These are phyloP conservation scores for Conops quadrifasciatus DNA, from an alignment of 2,888 invertebrate genomes.

Conservation along the genomic window DNA sequence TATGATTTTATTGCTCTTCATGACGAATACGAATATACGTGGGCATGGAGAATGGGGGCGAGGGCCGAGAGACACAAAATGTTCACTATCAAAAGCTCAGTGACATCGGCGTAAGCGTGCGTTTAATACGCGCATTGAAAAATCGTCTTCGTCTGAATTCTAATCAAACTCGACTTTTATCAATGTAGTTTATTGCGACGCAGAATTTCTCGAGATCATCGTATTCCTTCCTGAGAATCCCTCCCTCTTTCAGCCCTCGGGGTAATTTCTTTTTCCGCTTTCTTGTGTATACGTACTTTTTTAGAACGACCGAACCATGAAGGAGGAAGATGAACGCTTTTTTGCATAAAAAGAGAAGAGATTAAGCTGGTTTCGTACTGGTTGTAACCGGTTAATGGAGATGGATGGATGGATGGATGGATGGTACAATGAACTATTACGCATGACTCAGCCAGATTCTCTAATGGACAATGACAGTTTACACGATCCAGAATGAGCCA, in stretches of 20 bases:
- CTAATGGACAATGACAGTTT: too few relatives aligned
- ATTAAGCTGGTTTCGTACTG: constrained; percentile 7
- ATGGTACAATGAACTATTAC: neutral
- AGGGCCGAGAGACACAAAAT: too few relatives aligned
- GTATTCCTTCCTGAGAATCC: constrained; percentile 12
- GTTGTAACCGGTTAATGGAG: constrained; percentile 16
- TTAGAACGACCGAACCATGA: neutral
- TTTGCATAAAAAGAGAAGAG: too few relatives aligned
- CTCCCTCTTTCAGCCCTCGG: neutral
- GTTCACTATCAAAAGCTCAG: constrained; percentile 1
- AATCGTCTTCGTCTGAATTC: constrained; percentile 11
- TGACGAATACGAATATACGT: too few relatives aligned
- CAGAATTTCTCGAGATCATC: constrained; percentile 38
- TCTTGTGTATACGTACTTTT: neutral
- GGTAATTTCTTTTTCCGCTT: neutral
- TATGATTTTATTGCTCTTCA: too few relatives aligned
- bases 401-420: too few relatives aligned
- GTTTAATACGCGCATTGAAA: constrained; percentile 5
- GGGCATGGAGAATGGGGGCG: too few relatives aligned
- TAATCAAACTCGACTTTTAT: constrained; percentile 42
- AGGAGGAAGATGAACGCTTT: neutral
- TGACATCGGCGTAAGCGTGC: constrained; percentile 18
- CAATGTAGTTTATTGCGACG: constrained; percentile 53
- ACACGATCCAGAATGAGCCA: too few relatives aligned
- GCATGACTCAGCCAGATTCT: neutral